These are phyloP conservation scores for Syngnathus floridae DNA, from an alignment of 2,113 vertebrate genomes.

Conservation along the genomic window DNA sequence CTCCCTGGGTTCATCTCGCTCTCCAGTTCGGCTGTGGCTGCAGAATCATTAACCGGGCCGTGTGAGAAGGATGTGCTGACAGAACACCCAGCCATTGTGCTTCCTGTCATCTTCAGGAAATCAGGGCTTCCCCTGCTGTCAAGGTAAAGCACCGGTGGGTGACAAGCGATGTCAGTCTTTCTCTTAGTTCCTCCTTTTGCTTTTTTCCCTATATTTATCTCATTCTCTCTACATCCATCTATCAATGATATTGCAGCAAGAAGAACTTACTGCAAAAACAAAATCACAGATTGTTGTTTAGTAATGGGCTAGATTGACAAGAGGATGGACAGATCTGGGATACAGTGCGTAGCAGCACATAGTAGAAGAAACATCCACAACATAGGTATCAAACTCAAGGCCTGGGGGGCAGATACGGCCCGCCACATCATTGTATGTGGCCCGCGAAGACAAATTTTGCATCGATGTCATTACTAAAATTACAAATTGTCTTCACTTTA, in stretches of 20 bases:
- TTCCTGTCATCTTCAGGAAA: constrained; percentile 72
- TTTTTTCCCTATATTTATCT: constrained; percentile 24
- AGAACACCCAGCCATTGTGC: constrained; percentile 66
- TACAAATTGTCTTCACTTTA: too few species aligned
- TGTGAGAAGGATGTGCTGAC: constrained; percentile 64
- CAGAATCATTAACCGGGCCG: constrained; percentile 69
- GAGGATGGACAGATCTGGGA: background rate
- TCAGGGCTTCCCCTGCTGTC: constrained; percentile 65
- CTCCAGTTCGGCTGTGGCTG: constrained; percentile 50
- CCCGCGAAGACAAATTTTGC: too few species aligned
- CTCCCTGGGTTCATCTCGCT: constrained; percentile 48
- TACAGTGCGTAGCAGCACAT: background rate
- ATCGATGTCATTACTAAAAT: too few species aligned
- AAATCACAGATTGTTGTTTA: background rate
- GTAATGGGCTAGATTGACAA: too few species aligned
- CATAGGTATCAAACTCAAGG: too few species aligned
- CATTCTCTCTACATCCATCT: constrained; percentile 1
- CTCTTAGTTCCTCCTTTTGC: too few species aligned
- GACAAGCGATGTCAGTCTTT: constrained; percentile 46
- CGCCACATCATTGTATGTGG: too few species aligned
- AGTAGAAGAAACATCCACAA: too few species aligned
- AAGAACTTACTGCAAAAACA: background rate
- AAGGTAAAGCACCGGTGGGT: constrained; percentile 53
- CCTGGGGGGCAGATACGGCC: too few species aligned
- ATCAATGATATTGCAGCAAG: background rate